These are phyloP conservation scores for Entelurus aequoreus DNA, from an alignment of 2,113 vertebrate genomes.

Conservation along the genomic window DNA sequence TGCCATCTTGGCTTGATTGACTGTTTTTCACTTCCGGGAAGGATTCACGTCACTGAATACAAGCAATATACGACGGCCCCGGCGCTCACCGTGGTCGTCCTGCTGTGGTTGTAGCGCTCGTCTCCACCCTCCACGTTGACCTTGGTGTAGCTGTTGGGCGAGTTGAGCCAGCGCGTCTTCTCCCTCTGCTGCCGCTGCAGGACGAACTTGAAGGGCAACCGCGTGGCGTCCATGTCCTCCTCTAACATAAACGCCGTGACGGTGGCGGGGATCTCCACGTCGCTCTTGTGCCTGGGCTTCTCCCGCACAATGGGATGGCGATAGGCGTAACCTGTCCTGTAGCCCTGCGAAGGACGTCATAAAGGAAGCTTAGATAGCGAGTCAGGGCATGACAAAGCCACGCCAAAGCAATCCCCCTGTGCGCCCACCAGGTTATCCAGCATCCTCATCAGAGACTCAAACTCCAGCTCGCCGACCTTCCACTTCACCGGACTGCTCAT, in stretches of 20 bases:
- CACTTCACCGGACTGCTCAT: slow-evolving; percentile 80
- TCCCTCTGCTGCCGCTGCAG: slow-evolving; percentile 93
- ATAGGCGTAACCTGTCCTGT: slow-evolving; percentile 92
- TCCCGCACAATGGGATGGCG: slow-evolving; percentile 87
- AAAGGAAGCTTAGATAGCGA: slow-evolving; percentile 1
- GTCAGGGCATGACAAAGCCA: background rate
- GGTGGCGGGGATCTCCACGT: slow-evolving; percentile 96
- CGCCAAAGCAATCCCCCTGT: background rate
- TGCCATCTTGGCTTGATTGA: too few species aligned
- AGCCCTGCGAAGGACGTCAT: slow-evolving; percentile 75
- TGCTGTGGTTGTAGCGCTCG: slow-evolving; percentile 75
- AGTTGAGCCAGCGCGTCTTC: slow-evolving; percentile 96
- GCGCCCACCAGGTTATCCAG: slow-evolving; percentile 93
- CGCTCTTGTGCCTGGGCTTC: slow-evolving; percentile 93
- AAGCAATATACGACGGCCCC: background rate
- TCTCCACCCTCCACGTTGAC: slow-evolving; percentile 84
- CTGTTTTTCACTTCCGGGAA: too few species aligned
- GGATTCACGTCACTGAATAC: too few species aligned
- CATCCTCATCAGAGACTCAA: slow-evolving; percentile 96
- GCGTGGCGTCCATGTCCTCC: slow-evolving; percentile 77
- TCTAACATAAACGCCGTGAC: slow-evolving; percentile 92
- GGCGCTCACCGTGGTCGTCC: slow-evolving; percentile 87
- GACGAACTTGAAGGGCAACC: slow-evolving; percentile 86
- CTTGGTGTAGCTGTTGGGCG: slow-evolving; percentile 94
- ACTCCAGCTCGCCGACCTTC: slow-evolving; percentile 91